Evolutionary conservation across 2,888 invertebrate species (phyloP).

Genomic region (Leptopilina myrica): DNA sequence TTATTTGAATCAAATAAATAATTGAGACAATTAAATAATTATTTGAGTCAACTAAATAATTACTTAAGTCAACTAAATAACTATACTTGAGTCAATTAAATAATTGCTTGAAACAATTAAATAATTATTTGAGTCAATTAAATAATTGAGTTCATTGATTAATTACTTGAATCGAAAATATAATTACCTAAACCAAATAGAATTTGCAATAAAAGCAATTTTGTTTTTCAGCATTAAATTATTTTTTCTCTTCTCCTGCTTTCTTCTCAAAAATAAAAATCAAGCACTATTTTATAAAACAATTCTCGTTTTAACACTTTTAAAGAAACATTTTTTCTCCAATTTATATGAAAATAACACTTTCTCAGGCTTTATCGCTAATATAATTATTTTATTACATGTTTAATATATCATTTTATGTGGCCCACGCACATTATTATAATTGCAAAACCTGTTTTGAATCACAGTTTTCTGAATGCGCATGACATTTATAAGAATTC

Average conservation of each 20-base stretch:
- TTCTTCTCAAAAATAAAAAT: not conserved
- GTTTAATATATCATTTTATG: slow-evolving; percentile 6
- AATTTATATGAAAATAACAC: not conserved
- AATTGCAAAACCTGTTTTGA: slow-evolving; percentile 9
- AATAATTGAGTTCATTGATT: too few relatives aligned
- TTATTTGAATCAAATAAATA: not conserved
- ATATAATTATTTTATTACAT: slow-evolving; percentile 15
- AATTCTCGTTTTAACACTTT: not conserved
- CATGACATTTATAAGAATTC: slow-evolving; percentile 12
- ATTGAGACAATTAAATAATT: too few relatives aligned
- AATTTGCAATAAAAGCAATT: not conserved
- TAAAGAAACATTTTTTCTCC: not conserved
- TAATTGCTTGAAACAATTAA: too few relatives aligned
- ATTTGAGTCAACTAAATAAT: too few relatives aligned
- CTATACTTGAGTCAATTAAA: too few relatives aligned
- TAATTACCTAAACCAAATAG: not conserved
- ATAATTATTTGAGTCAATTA: too few relatives aligned
- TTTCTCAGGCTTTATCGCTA: not conserved
- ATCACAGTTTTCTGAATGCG: not conserved
- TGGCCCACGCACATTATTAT: slow-evolving; percentile 15
- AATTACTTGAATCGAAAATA: not conserved
- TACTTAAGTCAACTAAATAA: too few relatives aligned
- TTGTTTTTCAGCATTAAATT: not conserved
- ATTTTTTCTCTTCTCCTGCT: not conserved
- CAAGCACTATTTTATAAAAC: slow-evolving; percentile 5